Evolutionary conservation across 2,888 invertebrate genomes (phyloP).

Genomic region (Tachina lurida): DNA sequence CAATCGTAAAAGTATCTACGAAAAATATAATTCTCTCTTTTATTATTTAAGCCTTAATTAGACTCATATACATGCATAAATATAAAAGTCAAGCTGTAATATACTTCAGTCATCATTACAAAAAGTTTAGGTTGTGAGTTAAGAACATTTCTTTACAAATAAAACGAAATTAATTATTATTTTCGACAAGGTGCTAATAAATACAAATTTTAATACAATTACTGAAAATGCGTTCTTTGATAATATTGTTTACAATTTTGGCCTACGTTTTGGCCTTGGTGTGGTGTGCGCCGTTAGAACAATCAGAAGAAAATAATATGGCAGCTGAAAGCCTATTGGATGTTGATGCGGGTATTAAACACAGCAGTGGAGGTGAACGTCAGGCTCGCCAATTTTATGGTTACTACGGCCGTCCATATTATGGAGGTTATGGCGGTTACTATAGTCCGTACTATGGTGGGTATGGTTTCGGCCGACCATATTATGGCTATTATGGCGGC

Average conservation of each 20-base stretch:
- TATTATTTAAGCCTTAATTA: background rate
- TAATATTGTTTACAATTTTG: slow-evolving; percentile 41
- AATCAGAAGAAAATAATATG: slow-evolving; percentile 29
- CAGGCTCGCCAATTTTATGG: slow-evolving; percentile 69
- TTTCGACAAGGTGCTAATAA: slow-evolving; percentile 10
- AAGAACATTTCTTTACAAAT: slow-evolving; percentile 41
- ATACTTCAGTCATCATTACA: slow-evolving; percentile 35
- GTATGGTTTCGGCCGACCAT: slow-evolving; percentile 24
- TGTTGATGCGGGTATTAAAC: slow-evolving; percentile 68
- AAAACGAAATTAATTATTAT: background rate
- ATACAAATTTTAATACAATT: background rate
- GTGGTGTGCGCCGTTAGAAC: slow-evolving; percentile 42
- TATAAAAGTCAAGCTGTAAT: slow-evolving; percentile 53
- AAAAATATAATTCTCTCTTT: slow-evolving; percentile 37
- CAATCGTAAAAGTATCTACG: slow-evolving; percentile 18
- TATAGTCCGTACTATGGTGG: slow-evolving; percentile 43
- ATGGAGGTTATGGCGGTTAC: slow-evolving; percentile 33
- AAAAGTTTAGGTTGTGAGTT: slow-evolving; percentile 43
- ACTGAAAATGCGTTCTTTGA: slow-evolving; percentile 46
- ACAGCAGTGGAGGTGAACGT: slow-evolving; percentile 50
- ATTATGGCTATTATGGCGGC: slow-evolving; percentile 43
- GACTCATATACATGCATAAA: background rate
- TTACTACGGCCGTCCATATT: slow-evolving; percentile 38
- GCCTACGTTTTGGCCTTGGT: slow-evolving; percentile 43
- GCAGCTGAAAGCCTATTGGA: slow-evolving; percentile 59